phyloP scores from a whole-genome alignment of 2,797 vertebrate species.

The Oreonectes daqikongensis region DNA sequence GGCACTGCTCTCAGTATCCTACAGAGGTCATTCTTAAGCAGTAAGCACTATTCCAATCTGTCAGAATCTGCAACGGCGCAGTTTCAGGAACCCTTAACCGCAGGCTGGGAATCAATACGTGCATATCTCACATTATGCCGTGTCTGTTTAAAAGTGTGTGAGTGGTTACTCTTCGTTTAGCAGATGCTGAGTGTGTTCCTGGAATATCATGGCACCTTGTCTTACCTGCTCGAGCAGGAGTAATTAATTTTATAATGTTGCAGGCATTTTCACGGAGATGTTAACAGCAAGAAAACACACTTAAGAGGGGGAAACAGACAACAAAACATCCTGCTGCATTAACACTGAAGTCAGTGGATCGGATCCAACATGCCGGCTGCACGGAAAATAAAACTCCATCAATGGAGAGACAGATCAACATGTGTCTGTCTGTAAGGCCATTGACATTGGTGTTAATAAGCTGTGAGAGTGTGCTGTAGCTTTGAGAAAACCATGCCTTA shows the following conservation, averaged over 20 bases:
- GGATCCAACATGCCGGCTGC: slow-evolving; percentile 71
- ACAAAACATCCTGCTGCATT: slow-evolving; percentile 11
- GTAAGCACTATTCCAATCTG: slow-evolving; percentile 42
- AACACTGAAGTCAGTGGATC: slow-evolving; percentile 32
- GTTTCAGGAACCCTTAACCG: slow-evolving; percentile 38
- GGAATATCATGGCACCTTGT: slow-evolving; percentile 21
- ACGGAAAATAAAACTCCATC: slow-evolving; percentile 57
- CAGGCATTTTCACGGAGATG: slow-evolving; percentile 35
- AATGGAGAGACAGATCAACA: slow-evolving; percentile 68
- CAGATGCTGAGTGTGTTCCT: slow-evolving; percentile 35
- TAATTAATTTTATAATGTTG: slow-evolving; percentile 25
- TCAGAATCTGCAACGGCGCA: slow-evolving; percentile 31
- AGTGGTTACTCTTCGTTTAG: slow-evolving; percentile 35
- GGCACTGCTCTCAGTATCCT: slow-evolving; percentile 12
- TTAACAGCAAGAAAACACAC: slow-evolving; percentile 40
- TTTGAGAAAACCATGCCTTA: slow-evolving; percentile 21
- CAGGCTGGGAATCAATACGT: slow-evolving; percentile 35
- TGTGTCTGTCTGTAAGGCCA: slow-evolving; percentile 79
- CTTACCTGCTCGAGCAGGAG: slow-evolving; percentile 46
- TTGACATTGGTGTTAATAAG: slow-evolving; percentile 63
- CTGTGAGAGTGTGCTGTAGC: slow-evolving; percentile 46
- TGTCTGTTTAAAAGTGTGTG: neutral
- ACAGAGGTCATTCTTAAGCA: slow-evolving; percentile 29
- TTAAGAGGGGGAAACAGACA: slow-evolving; percentile 34
- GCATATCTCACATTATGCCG: slow-evolving; percentile 30